Evolutionary conservation across 1,140 invertebrate genomes (phyloP), one percentile per base, ranked within the genome.

Genomic region (Ditylenchus dipsaci): DNA sequence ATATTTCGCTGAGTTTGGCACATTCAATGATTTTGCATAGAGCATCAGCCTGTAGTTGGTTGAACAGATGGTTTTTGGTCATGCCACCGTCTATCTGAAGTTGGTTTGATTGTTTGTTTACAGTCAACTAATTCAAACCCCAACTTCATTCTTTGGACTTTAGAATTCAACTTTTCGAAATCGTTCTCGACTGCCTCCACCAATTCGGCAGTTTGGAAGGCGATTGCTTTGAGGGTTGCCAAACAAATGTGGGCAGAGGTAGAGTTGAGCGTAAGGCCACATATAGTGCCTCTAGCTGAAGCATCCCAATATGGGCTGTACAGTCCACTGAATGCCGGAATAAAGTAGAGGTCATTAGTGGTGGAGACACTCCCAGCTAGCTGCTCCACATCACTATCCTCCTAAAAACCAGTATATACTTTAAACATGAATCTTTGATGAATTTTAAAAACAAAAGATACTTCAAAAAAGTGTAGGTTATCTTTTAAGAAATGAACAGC

Each of bases 151-250:
- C 27, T 57, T 70, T 21, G 11, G 11, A 26, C 11, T 30, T 17
- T 30, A 13, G 13, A 9, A 13, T 30, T 19, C 21, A 38, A 15
- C 19, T 11, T 17, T n/a, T 75, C 68, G 26, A 79, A 47, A 63
- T 80, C 74, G 9, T 72, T 33, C 59, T 80, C 69, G 8, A 80
- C 67, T 23, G 76, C 73, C 30, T 73, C 70, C 9, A 76, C 73
- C 76, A 87, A 85, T 76, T 87, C 86, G 61, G 79, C 80, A 43
- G 84, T 95, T 85, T 97, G 94, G 83, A 93, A 97, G 77, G 93
- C 93, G 0, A 97, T 90, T 8, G 93, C 90, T 86, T 97, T 93
- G 15, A 97, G 84, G 0, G 91, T 90, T 0, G 95, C 94, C 79
- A 93, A 86, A 38, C 92, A 90, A 66, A 98, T 45, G n/a, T 45